These are phyloP conservation scores for Leptopilina drosophilae DNA, from an alignment of 2,888 invertebrate genomes.

Conservation along the genomic window DNA sequence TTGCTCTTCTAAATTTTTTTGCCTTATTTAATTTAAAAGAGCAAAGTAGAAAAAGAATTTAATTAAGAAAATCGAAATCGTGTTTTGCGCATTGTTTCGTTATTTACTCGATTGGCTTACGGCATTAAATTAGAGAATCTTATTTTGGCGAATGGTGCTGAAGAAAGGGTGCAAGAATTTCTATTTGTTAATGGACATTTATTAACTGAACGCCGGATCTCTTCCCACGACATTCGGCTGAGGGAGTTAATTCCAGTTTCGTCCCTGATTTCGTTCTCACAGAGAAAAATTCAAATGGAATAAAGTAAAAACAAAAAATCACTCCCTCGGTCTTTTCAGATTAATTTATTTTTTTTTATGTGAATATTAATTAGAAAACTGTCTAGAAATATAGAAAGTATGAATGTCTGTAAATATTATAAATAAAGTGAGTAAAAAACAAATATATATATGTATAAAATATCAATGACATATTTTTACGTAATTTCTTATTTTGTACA, in stretches of 20 bases:
- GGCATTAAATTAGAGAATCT: background rate
- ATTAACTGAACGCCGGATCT: conserved; percentile 38
- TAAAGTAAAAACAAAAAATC: background rate
- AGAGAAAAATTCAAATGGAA: background rate
- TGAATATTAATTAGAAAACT: conserved; percentile 19
- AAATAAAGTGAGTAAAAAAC: conserved; percentile 41
- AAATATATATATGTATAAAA: conserved; percentile 26
- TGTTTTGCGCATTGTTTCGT: background rate
- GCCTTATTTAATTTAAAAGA: too few species aligned
- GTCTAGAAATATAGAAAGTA: conserved; percentile 9
- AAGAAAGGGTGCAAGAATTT: background rate
- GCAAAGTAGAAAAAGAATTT: background rate
- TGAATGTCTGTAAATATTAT: conserved; percentile 32
- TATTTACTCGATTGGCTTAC: background rate
- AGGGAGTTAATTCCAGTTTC: conserved; percentile 30
- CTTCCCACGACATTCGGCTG: conserved; percentile 19
- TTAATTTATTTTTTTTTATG: background rate
- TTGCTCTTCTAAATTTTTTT: too few species aligned
- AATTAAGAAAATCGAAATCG: background rate
- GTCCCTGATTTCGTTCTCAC: conserved; percentile 4
- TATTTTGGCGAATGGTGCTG: conserved; percentile 4
- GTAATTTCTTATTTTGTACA: conserved; percentile 48
- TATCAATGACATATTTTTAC: conserved; percentile 45
- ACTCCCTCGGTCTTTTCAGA: background rate
- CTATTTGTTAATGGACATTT: conserved; percentile 29